Percentiles rank a stretch among this genome's conserved stretches.
Conservation (phyloP, 2,888 invertebrate species). For the Tricholauxania praeusta region DNA sequence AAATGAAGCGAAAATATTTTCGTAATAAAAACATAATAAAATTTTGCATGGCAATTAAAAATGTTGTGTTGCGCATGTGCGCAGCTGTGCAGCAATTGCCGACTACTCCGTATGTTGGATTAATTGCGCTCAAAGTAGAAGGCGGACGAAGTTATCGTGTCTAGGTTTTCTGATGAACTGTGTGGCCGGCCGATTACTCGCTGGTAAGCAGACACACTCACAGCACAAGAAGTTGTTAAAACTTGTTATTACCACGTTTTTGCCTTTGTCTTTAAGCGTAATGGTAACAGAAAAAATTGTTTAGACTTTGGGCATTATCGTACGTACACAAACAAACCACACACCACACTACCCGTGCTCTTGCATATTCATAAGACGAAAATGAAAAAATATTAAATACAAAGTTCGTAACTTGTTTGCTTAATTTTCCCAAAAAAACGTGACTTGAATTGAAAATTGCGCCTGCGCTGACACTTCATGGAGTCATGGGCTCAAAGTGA, state of each 20-base stretch:
- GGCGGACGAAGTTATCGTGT: conserved; percentile 24
- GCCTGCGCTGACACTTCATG: conserved; percentile 46
- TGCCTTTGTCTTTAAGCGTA: too few relatives aligned
- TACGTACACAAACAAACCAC: too few relatives aligned
- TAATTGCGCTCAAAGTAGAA: conserved; percentile 14
- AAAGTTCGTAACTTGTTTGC: conserved; percentile 46
- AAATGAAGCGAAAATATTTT: too few relatives aligned
- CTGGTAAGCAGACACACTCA: too few relatives aligned
- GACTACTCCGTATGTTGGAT: not conserved
- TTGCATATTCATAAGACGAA: not conserved
- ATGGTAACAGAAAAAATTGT: too few relatives aligned
- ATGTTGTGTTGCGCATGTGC: conserved; percentile 12
- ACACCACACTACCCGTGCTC: too few relatives aligned
- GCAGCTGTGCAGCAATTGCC: not conserved
- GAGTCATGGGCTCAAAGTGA: not conserved
- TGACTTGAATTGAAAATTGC: conserved; percentile 61
- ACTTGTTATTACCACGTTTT: too few relatives aligned
- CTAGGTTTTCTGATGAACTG: conserved; percentile 21
- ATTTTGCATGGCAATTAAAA: conserved; percentile 30
- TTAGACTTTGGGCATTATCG: too few relatives aligned
- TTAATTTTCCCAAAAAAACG: conserved; percentile 52
- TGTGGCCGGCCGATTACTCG: not conserved
- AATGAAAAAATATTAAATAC: conserved; percentile 9
- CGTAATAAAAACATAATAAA: conserved; percentile 10
- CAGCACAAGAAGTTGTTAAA: too few relatives aligned